phyloP scores from a whole-genome alignment of 1,140 invertebrate species.

The Mactra quadrangularis region DNA sequence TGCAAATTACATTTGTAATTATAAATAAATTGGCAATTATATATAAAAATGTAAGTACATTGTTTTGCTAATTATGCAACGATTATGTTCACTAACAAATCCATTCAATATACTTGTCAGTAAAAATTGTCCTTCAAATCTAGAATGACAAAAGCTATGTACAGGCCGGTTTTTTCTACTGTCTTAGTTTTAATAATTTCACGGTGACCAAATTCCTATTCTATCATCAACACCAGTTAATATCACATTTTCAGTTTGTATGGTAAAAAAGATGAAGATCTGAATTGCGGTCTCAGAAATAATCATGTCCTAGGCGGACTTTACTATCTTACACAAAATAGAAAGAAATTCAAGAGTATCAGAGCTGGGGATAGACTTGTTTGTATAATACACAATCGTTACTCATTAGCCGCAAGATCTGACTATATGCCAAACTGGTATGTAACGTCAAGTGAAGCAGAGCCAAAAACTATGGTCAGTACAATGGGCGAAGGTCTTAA shows the following conservation, averaged over 20 bases:
- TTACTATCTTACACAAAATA: not conserved
- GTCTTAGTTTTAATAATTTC: no score
- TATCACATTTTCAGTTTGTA: not conserved
- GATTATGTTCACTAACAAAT: no score
- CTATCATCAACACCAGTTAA: not conserved
- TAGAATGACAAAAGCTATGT: no score
- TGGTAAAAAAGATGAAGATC: not conserved
- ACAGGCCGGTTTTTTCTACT: not conserved
- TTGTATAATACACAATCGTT: not conserved
- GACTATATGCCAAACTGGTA: slow-evolving; percentile 74
- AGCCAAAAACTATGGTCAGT: slow-evolving; percentile 50
- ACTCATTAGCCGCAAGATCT: slow-evolving; percentile 60
- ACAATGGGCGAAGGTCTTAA: slow-evolving; percentile 61
- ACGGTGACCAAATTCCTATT: not conserved
- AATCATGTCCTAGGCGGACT: not conserved
- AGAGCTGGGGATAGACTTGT: not conserved
- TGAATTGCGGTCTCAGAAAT: not conserved
- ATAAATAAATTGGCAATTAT: no score
- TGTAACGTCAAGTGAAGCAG: slow-evolving; percentile 62
- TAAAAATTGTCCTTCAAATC: no score
- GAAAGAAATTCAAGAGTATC: not conserved
- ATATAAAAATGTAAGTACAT: no score
- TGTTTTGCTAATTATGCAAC: no score
- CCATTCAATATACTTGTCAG: no score
- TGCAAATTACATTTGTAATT: no score